phyloP scores from a whole-genome alignment of 2,797 vertebrate genomes.

The Thripadectes ignobilis region DNA sequence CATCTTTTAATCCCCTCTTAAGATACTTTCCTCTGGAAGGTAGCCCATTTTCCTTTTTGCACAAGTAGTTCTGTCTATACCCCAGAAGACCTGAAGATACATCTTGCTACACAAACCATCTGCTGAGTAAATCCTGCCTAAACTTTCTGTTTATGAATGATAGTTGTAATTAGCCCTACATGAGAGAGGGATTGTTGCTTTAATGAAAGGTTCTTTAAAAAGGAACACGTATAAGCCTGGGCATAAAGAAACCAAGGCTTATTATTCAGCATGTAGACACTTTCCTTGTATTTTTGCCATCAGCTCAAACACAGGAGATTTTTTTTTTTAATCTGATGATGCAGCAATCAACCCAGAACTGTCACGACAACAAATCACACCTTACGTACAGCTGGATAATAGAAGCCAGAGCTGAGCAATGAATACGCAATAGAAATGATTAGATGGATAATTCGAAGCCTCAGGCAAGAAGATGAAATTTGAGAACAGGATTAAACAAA shows the following conservation, averaged over 20 bases:
- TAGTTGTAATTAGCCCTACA: slow-evolving; percentile 44
- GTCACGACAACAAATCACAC: slow-evolving; percentile 8
- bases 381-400: not conserved
- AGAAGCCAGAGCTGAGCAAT: slow-evolving; percentile 25
- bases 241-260: slow-evolving; percentile 4
- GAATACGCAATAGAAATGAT: not conserved
- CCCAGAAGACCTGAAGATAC: not conserved
- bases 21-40: not conserved
- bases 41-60: not conserved
- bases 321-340: slow-evolving; percentile 38
- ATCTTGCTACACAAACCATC: not conserved
- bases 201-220: slow-evolving; percentile 24
- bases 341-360: slow-evolving; percentile 30
- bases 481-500: not conserved
- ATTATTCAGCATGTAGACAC: slow-evolving; percentile 15
- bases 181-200: slow-evolving; percentile 26
- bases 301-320: slow-evolving; percentile 25
- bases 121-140: slow-evolving; percentile 7
- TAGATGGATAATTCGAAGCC: slow-evolving; percentile 26
- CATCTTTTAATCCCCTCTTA: not conserved
- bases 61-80: not conserved
- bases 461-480: not conserved
- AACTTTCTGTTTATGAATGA: slow-evolving; percentile 34
- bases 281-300: slow-evolving; percentile 36
- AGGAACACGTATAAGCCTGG: not conserved